phyloP scores from a whole-genome alignment of 2,113 vertebrate genomes.

The Limnothrissa miodon region DNA sequence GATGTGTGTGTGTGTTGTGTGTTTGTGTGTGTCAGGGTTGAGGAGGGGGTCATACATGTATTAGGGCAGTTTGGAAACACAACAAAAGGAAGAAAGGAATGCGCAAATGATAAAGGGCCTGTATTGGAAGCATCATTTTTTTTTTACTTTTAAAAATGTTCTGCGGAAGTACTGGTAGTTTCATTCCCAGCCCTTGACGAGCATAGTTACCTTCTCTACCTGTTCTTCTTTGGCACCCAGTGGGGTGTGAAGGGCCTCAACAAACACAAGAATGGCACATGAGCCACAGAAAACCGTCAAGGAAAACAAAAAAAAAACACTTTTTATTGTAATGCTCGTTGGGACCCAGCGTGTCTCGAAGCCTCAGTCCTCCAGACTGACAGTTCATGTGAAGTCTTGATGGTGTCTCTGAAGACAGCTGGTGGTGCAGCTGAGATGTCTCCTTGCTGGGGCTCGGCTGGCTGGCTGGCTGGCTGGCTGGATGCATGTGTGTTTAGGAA shows the following conservation, averaged over 20 bases:
- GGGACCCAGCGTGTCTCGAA: neutral
- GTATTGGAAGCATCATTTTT: no score
- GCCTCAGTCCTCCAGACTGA: neutral
- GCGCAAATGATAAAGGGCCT: neutral
- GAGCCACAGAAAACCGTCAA: neutral
- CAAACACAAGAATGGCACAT: neutral
- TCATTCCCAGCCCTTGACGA: neutral
- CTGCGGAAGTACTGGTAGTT: neutral
- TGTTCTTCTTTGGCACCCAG: neutral
- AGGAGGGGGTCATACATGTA: neutral
- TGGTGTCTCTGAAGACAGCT: slow-evolving; percentile 15
- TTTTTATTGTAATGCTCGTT: neutral
- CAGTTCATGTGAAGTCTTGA: slow-evolving; percentile 12
- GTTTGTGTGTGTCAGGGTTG: no score
- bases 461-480: slow-evolving; percentile 5
- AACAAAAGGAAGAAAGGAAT: neutral
- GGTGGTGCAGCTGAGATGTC: neutral
- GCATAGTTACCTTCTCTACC: neutral
- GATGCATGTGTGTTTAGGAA: neutral
- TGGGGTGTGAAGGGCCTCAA: neutral
- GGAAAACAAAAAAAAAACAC: neutral
- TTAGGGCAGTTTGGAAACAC: neutral
- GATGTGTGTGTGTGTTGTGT: neutral
- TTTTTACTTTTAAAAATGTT: neutral
- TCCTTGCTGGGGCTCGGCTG: neutral